Conservation (phyloP, 2,113 vertebrate genomes). For the Chaetops frenatus region DNA sequence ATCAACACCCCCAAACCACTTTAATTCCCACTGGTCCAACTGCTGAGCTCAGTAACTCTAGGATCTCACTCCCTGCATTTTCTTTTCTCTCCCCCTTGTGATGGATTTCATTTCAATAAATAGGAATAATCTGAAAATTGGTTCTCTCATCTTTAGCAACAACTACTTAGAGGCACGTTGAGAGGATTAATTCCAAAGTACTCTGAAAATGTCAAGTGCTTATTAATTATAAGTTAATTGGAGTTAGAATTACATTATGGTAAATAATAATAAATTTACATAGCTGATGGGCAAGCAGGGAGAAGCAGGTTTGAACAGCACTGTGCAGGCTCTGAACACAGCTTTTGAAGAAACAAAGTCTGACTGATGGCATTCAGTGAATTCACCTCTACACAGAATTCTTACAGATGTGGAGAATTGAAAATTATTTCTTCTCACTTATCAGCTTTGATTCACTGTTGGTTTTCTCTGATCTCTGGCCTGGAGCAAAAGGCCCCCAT, state of each 20-base stretch:
- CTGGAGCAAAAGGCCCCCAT: not conserved
- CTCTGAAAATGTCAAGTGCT: conserved; percentile 50
- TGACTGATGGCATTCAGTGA: not conserved
- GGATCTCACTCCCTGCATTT: rapidly evolving
- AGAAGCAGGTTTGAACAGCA: not conserved
- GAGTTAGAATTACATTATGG: conserved; percentile 34
- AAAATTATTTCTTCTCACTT: not conserved
- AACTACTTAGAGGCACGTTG: not conserved
- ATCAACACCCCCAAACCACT: rapidly evolving
- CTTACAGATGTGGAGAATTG: not conserved
- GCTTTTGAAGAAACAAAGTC: not conserved
- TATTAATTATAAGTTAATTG: conserved; percentile 63
- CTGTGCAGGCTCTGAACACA: not conserved
- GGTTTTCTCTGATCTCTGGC: not conserved
- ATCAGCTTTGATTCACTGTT: not conserved
- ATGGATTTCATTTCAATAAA: conserved; percentile 9
- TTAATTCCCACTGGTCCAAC: not conserved
- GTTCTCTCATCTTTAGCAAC: conserved; percentile 41
- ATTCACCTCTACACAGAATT: not conserved
- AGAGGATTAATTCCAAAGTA: conserved; percentile 39
- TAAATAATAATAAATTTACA: conserved; percentile 61
- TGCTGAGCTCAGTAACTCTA: not conserved
- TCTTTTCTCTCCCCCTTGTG: not conserved
- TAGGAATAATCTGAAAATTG: conserved; percentile 38
- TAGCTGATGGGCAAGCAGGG: not conserved